Evolutionary conservation across 2,888 invertebrate species (phyloP).

Genomic region (Rhagonycha fulva): DNA sequence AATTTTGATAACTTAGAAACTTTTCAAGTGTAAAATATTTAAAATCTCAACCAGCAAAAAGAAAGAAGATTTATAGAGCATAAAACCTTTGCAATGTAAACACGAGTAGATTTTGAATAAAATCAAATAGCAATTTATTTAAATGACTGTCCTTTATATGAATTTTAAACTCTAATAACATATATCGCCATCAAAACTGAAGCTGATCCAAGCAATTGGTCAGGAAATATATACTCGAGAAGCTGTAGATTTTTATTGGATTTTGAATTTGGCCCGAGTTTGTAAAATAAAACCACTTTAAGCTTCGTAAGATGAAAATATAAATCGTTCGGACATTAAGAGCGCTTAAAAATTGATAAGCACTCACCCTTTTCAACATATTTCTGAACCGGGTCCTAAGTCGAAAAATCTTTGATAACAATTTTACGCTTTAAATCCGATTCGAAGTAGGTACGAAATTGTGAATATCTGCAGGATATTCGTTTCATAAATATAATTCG

Average conservation of each 20-base stretch:
- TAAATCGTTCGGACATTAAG: background rate
- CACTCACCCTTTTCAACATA: background rate
- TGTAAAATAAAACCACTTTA: background rate
- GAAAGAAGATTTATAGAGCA: background rate
- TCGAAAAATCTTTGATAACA: background rate
- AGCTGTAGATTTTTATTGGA: constrained; percentile 15
- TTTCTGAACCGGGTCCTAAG: background rate
- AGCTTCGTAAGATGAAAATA: background rate
- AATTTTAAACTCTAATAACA: constrained; percentile 8
- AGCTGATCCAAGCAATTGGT: constrained; percentile 11
- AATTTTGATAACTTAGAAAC: background rate
- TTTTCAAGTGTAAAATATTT: background rate
- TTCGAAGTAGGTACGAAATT: constrained; percentile 8
- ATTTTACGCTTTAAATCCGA: constrained; percentile 12
- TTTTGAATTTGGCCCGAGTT: background rate
- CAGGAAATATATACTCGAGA: constrained; percentile 8
- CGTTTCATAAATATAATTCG: constrained; percentile 17
- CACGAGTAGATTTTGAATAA: constrained; percentile 1
- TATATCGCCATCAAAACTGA: constrained; percentile 8
- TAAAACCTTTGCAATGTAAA: constrained; percentile 3
- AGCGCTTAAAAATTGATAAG: background rate
- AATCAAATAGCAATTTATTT: constrained; percentile 12
- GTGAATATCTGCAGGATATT: constrained; percentile 18
- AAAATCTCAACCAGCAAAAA: background rate
- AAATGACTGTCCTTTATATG: constrained; percentile 8